Evolutionary conservation across 2,888 invertebrate species (phyloP), one percentile per base, ranked within the genome.

Genomic region (Synergus itoensis): DNA sequence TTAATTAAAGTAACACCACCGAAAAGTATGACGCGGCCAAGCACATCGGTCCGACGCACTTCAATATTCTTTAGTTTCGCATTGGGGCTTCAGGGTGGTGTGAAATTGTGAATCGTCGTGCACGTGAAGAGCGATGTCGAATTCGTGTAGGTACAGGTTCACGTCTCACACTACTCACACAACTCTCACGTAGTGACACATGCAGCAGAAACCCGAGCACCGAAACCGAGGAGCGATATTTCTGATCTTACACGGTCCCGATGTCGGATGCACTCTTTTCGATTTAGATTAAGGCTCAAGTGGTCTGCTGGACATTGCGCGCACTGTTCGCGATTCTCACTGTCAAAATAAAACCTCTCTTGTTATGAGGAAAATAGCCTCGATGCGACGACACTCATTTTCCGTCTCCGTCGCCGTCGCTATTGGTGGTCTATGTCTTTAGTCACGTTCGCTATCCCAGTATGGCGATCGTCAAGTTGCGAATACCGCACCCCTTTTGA

Each of bases 361-460:
- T 57, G 89, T 89, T 88, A 88, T 86, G 84, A 89, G 86, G 87
- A 85, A 88, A 85, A 85, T 79, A 86, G 86, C 86, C 83, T 84
- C 87, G 87, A 89, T 85, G 83, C 88, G 88, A 89, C 89, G 41
- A 40, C 65, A 65, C 65, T 65, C 65, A 65, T 65, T 65, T 65
- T 65, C 41, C n/a, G 65, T 65, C n/a, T 40, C 12, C 43, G 18
- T 48, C 45, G 21, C 41, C 21, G 21, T 28, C 28, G 53, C n/a
- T n/a, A 8, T n/a, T 9, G 41, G 9, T 41, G 41, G 28, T 28
- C 28, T 28, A 28, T 28, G 87, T 85, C 90, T 90, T 87, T 84
- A 90, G 88, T 89, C 88, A 90, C 90, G 89, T 90, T 88, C 87
- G 84, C 76, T 78, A 78, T 77, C 87, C 87, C 87, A 87, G 87